A percentile compares a stretch with the other conserved stretches of the same genome.
phyloP scores from a whole-genome alignment of 1,140 invertebrate genomes.

The Drosophila baimaii region DNA sequence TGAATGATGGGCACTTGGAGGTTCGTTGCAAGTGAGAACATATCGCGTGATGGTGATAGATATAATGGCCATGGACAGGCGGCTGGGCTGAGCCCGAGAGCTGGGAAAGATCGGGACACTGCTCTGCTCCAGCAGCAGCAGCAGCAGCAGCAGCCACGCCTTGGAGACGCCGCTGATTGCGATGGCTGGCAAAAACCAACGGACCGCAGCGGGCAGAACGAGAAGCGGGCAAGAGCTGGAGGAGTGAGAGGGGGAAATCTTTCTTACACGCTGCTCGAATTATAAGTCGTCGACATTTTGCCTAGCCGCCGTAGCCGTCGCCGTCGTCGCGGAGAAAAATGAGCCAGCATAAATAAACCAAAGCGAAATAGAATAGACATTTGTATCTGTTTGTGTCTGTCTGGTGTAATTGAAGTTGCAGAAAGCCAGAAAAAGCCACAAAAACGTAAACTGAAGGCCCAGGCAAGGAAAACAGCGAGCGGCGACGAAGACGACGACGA shows the following conservation, averaged over 20 bases:
- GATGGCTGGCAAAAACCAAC: conserved; percentile 43
- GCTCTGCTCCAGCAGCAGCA: conserved; percentile 14
- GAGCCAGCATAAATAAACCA: conserved; percentile 66
- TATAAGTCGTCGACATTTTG: conserved; percentile 80
- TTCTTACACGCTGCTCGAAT: conserved; percentile 75
- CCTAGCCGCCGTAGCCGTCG: conserved; percentile 9
- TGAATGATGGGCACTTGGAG: conserved; percentile 42
- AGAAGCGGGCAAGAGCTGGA: conserved; percentile 6
- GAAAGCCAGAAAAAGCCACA: conserved; percentile 48
- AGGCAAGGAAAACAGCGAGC: not conserved
- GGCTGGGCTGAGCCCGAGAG: conserved; percentile 11
- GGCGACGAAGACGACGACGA: conserved; percentile 25
- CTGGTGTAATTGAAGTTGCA: conserved; percentile 55
- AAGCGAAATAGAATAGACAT: conserved; percentile 74
- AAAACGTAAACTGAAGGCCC: conserved; percentile 30
- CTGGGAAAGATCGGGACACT: conserved; percentile 34
- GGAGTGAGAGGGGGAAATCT: conserved; percentile 31
- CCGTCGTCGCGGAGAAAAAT: conserved; percentile 47
- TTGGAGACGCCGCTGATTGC: conserved; percentile 39
- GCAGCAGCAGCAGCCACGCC: conserved; percentile 24
- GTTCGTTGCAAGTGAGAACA: conserved; percentile 58
- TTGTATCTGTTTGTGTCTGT: conserved; percentile 48
- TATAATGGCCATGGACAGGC: conserved; percentile 61
- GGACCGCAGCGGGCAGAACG: conserved; percentile 35
- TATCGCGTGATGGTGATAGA: conserved; percentile 75